A percentile compares a stretch with the other conserved stretches of the same genome.
Evolutionary conservation across 1,140 invertebrate species (phyloP).

Genomic region (Grapholita molesta): DNA sequence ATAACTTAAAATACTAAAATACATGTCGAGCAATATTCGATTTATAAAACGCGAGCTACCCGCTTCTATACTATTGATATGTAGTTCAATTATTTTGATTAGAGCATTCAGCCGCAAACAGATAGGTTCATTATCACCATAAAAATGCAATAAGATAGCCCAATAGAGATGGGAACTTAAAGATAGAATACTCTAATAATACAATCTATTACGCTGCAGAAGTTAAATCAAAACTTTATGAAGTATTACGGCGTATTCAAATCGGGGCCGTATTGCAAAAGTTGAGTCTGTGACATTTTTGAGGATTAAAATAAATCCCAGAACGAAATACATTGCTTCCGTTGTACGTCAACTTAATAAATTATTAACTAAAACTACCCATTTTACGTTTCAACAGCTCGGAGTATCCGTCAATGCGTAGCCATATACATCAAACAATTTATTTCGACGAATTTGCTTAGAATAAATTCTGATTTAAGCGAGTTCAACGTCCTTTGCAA

Average conservation of each 20-base stretch:
- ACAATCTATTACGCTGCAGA: not conserved
- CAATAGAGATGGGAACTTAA: not conserved
- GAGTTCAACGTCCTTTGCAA: not conserved
- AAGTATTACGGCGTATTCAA: conserved; percentile 12
- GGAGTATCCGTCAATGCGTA: not conserved
- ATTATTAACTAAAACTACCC: not conserved
- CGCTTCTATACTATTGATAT: too few species aligned
- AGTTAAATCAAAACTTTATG: conserved; percentile 44
- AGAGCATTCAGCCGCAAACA: too few species aligned
- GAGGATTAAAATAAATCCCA: not conserved
- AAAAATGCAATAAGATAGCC: not conserved
- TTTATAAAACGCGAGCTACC: too few species aligned
- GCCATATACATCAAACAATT: not conserved
- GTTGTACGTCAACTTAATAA: not conserved
- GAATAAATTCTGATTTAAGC: not conserved
- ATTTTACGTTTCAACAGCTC: not conserved
- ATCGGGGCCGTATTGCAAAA: conserved; percentile 1
- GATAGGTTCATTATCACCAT: too few species aligned
- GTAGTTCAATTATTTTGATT: too few species aligned
- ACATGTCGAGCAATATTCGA: too few species aligned
- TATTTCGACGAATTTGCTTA: not conserved
- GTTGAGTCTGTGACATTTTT: not conserved
- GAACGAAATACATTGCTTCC: not conserved
- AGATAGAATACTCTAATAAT: not conserved
- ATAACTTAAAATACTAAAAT: too few species aligned